Percentiles rank a stretch among this genome's conserved stretches.
phyloP scores from a whole-genome alignment of 1,140 invertebrate species.

The Dendroctonus valens region DNA sequence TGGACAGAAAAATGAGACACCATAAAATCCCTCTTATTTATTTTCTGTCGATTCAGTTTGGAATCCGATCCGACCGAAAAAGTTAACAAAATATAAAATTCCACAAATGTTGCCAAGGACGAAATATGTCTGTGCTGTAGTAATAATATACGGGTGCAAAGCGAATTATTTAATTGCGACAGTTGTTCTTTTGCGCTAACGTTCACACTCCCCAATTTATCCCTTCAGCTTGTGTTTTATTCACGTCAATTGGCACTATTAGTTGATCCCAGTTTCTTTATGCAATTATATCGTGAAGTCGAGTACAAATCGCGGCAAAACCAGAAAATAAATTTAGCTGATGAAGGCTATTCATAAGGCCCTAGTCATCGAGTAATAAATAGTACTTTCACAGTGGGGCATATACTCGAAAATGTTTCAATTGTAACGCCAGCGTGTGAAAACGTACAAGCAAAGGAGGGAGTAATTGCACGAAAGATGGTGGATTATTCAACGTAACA shows the following conservation, averaged over 20 bases:
- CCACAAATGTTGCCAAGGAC: slow-evolving; percentile 1
- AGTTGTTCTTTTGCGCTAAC: slow-evolving; percentile 3
- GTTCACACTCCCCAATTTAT: slow-evolving; percentile 15
- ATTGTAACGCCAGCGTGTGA: too few relatives aligned
- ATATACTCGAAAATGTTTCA: neutral
- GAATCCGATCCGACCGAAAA: too few relatives aligned
- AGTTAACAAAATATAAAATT: too few relatives aligned
- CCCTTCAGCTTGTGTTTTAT: slow-evolving; percentile 32
- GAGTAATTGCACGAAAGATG: too few relatives aligned
- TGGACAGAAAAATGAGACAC: too few relatives aligned
- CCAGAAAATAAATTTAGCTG: slow-evolving; percentile 39
- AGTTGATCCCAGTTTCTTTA: slow-evolving; percentile 38
- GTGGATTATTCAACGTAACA: too few relatives aligned
- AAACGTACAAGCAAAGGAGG: too few relatives aligned
- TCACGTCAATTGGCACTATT: slow-evolving; percentile 39
- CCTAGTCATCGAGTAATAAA: slow-evolving; percentile 13
- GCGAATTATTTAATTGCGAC: too few relatives aligned
- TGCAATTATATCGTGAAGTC: slow-evolving; percentile 36
- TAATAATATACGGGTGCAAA: too few relatives aligned
- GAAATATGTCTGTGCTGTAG: neutral
- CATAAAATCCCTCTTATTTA: too few relatives aligned
- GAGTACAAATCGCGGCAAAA: slow-evolving; percentile 38
- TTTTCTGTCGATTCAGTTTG: too few relatives aligned
- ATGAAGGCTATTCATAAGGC: slow-evolving; percentile 38
- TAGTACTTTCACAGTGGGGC: slow-evolving; percentile 1